A percentile compares a stretch with the other conserved stretches of the same genome.
phyloP scores from a whole-genome alignment of 2,797 vertebrate species.

The Channallabes apus region DNA sequence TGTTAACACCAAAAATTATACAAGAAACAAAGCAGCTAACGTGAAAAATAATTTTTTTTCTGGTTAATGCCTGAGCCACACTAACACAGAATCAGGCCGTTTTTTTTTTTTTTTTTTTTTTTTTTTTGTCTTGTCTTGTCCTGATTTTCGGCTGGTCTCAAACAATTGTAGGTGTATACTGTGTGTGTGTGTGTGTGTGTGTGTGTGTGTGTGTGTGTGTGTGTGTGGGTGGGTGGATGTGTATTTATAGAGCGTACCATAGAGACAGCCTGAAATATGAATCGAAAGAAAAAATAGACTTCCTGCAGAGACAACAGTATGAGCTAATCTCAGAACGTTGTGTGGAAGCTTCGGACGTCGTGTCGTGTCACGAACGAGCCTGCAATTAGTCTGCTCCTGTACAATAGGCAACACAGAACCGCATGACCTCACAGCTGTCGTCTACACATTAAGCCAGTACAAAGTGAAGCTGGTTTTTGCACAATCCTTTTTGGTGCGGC shows the following conservation, averaged over 20 bases:
- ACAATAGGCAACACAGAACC: too few relatives aligned
- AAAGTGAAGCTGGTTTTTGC: background rate
- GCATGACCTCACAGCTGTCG: too few relatives aligned
- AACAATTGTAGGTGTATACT: background rate
- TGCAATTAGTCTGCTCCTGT: background rate
- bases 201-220: too few relatives aligned
- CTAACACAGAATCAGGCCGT: background rate
- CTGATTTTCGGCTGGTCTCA: background rate
- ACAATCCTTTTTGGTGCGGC: background rate
- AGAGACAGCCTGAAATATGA: background rate
- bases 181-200: background rate
- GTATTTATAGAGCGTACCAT: too few relatives aligned
- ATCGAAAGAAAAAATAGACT: background rate
- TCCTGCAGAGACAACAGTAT: background rate
- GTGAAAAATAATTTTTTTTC: background rate
- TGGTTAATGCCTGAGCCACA: slow-evolving; percentile 16
- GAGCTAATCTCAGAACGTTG: background rate
- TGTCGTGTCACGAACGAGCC: background rate
- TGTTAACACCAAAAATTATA: background rate
- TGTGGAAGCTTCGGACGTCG: background rate
- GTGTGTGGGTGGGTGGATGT: too few relatives aligned
- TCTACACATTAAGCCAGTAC: too few relatives aligned
- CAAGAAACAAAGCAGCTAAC: background rate
- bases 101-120: background rate
- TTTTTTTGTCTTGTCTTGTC: background rate